Base-by-base conservation (phyloP, 2,888 invertebrate genomes). In the Nomada hirtipes region DNA sequence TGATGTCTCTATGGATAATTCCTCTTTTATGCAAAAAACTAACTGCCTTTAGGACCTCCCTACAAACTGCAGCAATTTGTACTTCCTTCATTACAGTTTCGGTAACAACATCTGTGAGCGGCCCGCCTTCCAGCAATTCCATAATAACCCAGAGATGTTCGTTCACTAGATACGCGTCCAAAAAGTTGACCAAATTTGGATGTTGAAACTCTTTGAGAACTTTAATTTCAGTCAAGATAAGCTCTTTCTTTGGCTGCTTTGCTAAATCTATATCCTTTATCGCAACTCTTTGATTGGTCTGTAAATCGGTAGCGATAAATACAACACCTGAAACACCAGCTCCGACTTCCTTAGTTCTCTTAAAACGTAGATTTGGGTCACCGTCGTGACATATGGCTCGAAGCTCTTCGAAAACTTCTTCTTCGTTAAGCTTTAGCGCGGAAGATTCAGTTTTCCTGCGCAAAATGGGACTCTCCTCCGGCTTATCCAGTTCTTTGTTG, bases 21-120 rank as follows among this genome's bases (percentile, higher is more conserved):
- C 98, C 98, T 93, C 96, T 97, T 63, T 96, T 96, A 94, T 99
- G 98, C 18, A 99, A 95, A 94, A 98, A 99, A 82, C 97, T 96
- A 63, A 99, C 96, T 1, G 98, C 99, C 92, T 97, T 96, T 4
- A 99, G 94, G 60, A 97, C 97, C 94, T 99, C 99, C 36, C 97
- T 96, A 90, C 98, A 98, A 9, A 99, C 98, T 2, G 98, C 98
- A 0, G 99, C 99, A 73, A 99, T 99, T 93, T 99, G 99, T 0
- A 97, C 97, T 92, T 99, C 99, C 90, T 98, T 98, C 98, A 99
- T 98, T 10, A 99, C 97, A 0, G 99, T 99, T 94, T 99, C 99
- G 1, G 98, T 98, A 53, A 99, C 99, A 0, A 99, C 99, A 92
- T 99, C 99, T 0, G 99, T 99, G 64, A 99, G 94, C 11, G 99